Percentiles rank a stretch among this genome's conserved stretches.
phyloP scores from a whole-genome alignment of 30 jellyfish, hydroid and myxozoan species.

The Calvadosia cruxmelitensis region DNA sequence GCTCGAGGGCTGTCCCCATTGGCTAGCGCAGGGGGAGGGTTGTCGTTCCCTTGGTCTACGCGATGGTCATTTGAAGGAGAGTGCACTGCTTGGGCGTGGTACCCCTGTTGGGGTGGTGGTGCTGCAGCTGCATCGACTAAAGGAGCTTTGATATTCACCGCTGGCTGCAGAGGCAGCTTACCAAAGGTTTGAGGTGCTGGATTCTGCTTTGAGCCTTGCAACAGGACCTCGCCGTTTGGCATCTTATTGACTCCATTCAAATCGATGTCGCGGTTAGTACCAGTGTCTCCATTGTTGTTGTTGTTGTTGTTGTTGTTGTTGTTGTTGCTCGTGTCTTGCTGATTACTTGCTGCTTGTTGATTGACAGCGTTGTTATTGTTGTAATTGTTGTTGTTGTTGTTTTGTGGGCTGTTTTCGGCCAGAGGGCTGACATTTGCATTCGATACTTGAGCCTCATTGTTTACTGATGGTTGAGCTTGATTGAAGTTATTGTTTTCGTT shows the following conservation, averaged over 20 bases:
- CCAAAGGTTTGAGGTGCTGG: background rate
- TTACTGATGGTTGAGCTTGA: background rate
- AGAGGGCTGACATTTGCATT: background rate
- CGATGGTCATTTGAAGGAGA: too few species aligned
- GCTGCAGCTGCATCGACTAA: background rate
- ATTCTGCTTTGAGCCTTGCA: too few species aligned
- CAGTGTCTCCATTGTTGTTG: background rate
- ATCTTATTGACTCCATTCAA: background rate
- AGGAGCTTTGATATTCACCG: background rate
- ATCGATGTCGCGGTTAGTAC: background rate
- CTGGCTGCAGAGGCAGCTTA: background rate
- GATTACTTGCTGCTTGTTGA: too few species aligned
- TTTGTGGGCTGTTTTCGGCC: background rate
- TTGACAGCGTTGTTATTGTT: background rate
- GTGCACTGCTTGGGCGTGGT: too few species aligned
- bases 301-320: too few species aligned
- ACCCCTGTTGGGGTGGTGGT: background rate
- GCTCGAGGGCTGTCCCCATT: too few species aligned
- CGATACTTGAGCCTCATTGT: background rate
- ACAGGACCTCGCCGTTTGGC: background rate
- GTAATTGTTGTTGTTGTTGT: too few species aligned
- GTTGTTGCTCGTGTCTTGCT: background rate
- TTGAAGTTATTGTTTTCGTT: background rate
- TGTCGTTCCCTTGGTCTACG: too few species aligned
- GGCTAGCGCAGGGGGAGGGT: too few species aligned